These are phyloP conservation scores for Selenia dentaria DNA, from an alignment of 2,888 invertebrate genomes.

Conservation along the genomic window DNA sequence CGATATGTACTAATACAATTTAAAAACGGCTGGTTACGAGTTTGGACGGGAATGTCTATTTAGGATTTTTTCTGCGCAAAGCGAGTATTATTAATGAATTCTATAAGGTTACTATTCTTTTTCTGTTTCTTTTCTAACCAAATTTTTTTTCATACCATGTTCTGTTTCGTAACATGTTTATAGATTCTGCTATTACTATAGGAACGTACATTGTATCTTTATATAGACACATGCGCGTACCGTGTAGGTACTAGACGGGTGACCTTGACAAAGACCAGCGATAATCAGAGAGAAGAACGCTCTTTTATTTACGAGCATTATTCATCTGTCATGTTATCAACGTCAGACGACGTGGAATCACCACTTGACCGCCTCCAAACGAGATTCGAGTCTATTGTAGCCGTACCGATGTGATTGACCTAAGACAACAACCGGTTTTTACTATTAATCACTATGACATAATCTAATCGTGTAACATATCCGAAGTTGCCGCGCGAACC, in stretches of 20 bases:
- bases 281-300: conserved; percentile 7
- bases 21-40: too few species aligned
- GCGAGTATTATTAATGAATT: too few species aligned
- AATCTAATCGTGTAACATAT: conserved; percentile 63
- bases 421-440: conserved; percentile 62
- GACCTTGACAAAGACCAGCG: conserved; percentile 20
- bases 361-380: conserved; percentile 53
- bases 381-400: conserved; percentile 34
- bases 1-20: too few species aligned
- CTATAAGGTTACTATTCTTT: too few species aligned
- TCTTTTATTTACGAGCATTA: conserved; percentile 17
- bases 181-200: too few species aligned
- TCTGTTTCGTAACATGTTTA: too few species aligned
- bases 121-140: too few species aligned
- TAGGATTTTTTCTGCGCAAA: too few species aligned
- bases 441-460: conserved; percentile 68
- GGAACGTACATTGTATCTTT: too few species aligned
- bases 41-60: too few species aligned
- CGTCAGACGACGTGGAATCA: conserved; percentile 32
- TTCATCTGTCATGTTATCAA: conserved; percentile 25
- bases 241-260: background rate
- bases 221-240: too few species aligned
- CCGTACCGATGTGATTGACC: conserved; percentile 66
- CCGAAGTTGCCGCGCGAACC: conserved; percentile 45
- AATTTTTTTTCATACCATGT: too few species aligned